A percentile compares a stretch with the other conserved stretches of the same genome.
These are phyloP conservation scores for Bellardia bayeri DNA, from an alignment of 2,888 invertebrate species.

Conservation along the genomic window DNA sequence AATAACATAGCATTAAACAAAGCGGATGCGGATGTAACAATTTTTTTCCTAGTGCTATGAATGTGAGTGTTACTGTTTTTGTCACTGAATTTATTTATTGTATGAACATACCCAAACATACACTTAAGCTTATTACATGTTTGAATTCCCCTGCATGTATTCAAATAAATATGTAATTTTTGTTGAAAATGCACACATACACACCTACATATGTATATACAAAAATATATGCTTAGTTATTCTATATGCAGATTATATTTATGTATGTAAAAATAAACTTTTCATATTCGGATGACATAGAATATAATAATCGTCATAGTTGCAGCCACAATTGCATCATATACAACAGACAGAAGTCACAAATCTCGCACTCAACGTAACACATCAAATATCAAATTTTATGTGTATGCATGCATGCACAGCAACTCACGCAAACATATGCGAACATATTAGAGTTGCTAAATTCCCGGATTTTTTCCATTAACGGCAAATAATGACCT, in stretches of 20 bases:
- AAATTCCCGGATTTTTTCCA: too few species aligned
- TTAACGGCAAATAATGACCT: too few species aligned
- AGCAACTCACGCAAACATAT: too few species aligned
- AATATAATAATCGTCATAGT: conserved; percentile 48
- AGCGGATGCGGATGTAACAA: conserved; percentile 58
- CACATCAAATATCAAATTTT: conserved; percentile 48
- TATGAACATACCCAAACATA: conserved; percentile 1
- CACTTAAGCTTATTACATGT: conserved; percentile 17
- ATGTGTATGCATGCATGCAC: background rate
- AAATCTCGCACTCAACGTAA: conserved; percentile 64
- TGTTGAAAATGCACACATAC: background rate
- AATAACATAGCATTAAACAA: conserved; percentile 31
- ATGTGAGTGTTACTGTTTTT: conserved; percentile 15
- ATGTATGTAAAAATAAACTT: conserved; percentile 28
- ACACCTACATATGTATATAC: background rate
- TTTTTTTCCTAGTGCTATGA: conserved; percentile 22
- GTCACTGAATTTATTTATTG: conserved; percentile 28
- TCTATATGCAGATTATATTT: background rate
- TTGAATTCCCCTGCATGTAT: conserved; percentile 44
- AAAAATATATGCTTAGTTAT: conserved; percentile 4
- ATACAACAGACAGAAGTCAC: conserved; percentile 48
- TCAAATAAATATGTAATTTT: conserved; percentile 9
- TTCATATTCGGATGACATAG: conserved; percentile 38
- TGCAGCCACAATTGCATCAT: conserved; percentile 65
- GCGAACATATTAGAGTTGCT: too few species aligned